Percentiles rank a stretch among this genome's conserved stretches.
Conservation (phyloP, 1,140 invertebrate genomes). For the Propsilocerus akamusi region DNA sequence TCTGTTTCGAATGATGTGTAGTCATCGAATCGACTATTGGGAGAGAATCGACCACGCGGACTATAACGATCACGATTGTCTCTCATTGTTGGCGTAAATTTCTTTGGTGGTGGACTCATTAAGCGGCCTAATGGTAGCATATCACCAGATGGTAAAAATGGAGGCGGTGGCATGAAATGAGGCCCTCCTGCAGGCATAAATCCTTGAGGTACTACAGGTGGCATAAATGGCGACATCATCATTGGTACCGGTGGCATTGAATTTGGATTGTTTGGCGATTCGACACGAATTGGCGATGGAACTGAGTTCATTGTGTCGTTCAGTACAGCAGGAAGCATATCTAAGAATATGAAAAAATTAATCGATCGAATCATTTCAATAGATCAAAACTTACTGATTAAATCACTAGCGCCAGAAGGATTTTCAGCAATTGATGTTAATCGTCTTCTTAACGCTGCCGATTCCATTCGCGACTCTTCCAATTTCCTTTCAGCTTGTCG, state of each 20-base stretch:
- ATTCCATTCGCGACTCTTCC: slow-evolving; percentile 55
- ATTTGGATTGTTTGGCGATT: slow-evolving; percentile 18
- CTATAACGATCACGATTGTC: slow-evolving; percentile 13
- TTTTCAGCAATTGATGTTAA: slow-evolving; percentile 31
- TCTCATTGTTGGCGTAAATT: slow-evolving; percentile 26
- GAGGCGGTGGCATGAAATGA: too few species aligned
- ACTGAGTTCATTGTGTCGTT: slow-evolving; percentile 10
- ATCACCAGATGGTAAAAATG: slow-evolving; percentile 26
- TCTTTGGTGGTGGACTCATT: slow-evolving; percentile 36
- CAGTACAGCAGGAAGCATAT: slow-evolving; percentile 7
- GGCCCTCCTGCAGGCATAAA: too few species aligned
- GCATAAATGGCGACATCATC: slow-evolving; percentile 21
- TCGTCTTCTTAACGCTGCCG: slow-evolving; percentile 48
- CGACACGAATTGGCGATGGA: slow-evolving; percentile 23
- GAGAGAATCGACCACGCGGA: not conserved
- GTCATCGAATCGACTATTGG: slow-evolving; percentile 21
- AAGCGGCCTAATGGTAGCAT: slow-evolving; percentile 29
- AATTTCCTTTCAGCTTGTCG: slow-evolving; percentile 53
- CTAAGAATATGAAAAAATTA: slow-evolving; percentile 2
- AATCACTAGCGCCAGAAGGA: slow-evolving; percentile 6
- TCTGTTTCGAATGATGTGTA: slow-evolving; percentile 18
- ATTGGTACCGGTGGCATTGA: slow-evolving; percentile 19
- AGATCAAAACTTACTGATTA: not conserved
- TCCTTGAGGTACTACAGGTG: too few species aligned
- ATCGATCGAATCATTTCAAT: not conserved